Evolutionary conservation across 2,113 vertebrate genomes (phyloP).

Genomic region (Gadus chalcogrammus): DNA sequence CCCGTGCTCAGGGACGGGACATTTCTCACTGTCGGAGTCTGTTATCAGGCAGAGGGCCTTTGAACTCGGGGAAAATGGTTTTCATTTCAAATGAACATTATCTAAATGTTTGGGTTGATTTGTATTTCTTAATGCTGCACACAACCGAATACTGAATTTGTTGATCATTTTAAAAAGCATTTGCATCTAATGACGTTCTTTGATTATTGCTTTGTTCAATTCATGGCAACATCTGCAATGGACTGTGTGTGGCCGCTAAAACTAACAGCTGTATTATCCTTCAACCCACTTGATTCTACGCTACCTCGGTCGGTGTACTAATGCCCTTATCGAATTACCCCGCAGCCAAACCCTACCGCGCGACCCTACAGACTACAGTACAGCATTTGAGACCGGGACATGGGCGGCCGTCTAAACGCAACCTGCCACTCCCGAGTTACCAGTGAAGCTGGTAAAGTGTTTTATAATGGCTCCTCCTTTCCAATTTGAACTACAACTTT

Average conservation of each 20-base stretch:
- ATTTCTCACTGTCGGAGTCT: conserved; percentile 75
- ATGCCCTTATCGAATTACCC: conserved; percentile 57
- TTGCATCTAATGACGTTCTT: too few relatives aligned
- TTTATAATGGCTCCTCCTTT: conserved; percentile 92
- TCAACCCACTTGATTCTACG: too few relatives aligned
- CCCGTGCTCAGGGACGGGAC: conserved; percentile 52
- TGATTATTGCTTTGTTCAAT: neutral
- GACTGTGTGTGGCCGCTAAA: neutral
- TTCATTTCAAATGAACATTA: neutral
- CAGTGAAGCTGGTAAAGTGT: conserved; percentile 78
- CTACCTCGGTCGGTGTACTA: neutral
- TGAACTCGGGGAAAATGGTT: conserved; percentile 57
- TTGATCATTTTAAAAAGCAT: neutral
- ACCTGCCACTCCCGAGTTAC: conserved; percentile 72
- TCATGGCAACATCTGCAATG: conserved; percentile 2
- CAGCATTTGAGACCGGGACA: conserved; percentile 30
- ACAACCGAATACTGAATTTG: neutral
- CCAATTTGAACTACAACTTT: conserved; percentile 90
- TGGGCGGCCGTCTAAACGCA: conserved; percentile 68
- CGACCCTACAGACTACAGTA: conserved; percentile 18
- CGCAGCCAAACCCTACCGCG: conserved; percentile 16
- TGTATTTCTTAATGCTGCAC: neutral
- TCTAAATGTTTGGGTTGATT: too few relatives aligned
- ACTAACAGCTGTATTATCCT: conserved; percentile 17
- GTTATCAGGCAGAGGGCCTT: conserved; percentile 68